These are phyloP conservation scores for Ennomos erosarius DNA, from an alignment of 2,888 invertebrate species.

Conservation along the genomic window DNA sequence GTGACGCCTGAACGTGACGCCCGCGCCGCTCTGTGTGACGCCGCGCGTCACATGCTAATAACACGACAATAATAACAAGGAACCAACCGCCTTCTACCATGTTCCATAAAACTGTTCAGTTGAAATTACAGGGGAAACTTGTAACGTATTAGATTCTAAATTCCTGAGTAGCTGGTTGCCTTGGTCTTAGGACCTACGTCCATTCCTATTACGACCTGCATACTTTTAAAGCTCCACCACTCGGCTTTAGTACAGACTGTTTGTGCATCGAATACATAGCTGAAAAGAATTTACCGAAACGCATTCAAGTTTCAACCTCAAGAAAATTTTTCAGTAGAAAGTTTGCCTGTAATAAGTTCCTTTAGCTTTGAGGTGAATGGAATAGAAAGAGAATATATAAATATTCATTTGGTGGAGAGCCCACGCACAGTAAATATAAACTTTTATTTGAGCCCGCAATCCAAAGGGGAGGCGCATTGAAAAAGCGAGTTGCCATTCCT, in stretches of 20 bases:
- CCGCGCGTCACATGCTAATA: slow-evolving; percentile 42
- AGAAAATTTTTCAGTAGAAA: slow-evolving; percentile 67
- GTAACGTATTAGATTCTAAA: slow-evolving; percentile 13
- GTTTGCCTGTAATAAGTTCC: slow-evolving; percentile 53
- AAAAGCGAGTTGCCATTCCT: slow-evolving; percentile 81
- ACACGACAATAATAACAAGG: slow-evolving; percentile 36
- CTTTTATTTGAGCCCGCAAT: slow-evolving; percentile 80
- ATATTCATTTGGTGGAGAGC: slow-evolving; percentile 73
- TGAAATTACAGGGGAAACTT: slow-evolving; percentile 17
- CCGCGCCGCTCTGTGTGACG: slow-evolving; percentile 24
- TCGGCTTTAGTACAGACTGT: slow-evolving; percentile 19
- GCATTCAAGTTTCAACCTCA: slow-evolving; percentile 55
- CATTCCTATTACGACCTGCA: slow-evolving; percentile 7
- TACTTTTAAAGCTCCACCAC: slow-evolving; percentile 21
- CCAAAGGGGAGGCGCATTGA: slow-evolving; percentile 72
- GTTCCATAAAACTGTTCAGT: slow-evolving; percentile 10
- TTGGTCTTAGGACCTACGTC: slow-evolving; percentile 17
- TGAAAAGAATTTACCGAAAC: slow-evolving; percentile 45
- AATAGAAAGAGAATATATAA: slow-evolving; percentile 74
- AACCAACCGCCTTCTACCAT: slow-evolving; percentile 16
- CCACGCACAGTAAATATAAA: slow-evolving; percentile 82
- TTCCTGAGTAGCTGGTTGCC: slow-evolving; percentile 5
- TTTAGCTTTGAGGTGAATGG: slow-evolving; percentile 72
- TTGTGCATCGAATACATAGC: slow-evolving; percentile 32
- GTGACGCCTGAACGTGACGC: slow-evolving; percentile 50